phyloP scores from a whole-genome alignment of 1,140 invertebrate species.

The Semibalanus balanoides region DNA sequence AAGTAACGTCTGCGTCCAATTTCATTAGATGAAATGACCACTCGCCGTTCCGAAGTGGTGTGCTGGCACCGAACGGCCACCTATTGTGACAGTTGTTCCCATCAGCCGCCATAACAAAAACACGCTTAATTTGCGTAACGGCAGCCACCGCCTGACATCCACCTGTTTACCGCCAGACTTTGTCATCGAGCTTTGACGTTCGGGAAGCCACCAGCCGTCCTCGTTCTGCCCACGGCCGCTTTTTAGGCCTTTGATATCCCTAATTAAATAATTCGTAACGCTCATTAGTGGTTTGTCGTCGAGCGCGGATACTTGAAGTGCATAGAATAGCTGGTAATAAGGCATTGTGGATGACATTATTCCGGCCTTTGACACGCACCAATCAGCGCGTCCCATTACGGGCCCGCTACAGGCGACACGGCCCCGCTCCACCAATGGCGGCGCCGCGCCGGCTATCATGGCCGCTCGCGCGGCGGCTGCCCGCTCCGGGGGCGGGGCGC shows the following conservation, averaged over 20 bases:
- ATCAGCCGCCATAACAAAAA: too few relatives aligned
- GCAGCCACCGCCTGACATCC: not conserved
- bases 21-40: too few relatives aligned
- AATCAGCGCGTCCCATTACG: not conserved
- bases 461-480: not conserved
- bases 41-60: too few relatives aligned
- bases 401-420: not conserved
- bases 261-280: not conserved
- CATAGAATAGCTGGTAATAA: constrained; percentile 2
- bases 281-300: not conserved
- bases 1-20: too few relatives aligned
- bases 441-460: not conserved
- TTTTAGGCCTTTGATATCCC: not conserved
- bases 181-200: not conserved
- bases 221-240: not conserved
- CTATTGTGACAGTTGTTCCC: too few relatives aligned
- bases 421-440: not conserved
- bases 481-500: too few relatives aligned
- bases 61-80: too few relatives aligned
- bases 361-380: not conserved
- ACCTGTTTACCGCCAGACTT: not conserved
- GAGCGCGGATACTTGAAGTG: not conserved
- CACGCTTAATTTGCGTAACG: not conserved
- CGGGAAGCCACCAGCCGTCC: not conserved
- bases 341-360: not conserved